Evolutionary conservation across 2,113 vertebrate species (phyloP).

Genomic region (Athene cunicularia): DNA sequence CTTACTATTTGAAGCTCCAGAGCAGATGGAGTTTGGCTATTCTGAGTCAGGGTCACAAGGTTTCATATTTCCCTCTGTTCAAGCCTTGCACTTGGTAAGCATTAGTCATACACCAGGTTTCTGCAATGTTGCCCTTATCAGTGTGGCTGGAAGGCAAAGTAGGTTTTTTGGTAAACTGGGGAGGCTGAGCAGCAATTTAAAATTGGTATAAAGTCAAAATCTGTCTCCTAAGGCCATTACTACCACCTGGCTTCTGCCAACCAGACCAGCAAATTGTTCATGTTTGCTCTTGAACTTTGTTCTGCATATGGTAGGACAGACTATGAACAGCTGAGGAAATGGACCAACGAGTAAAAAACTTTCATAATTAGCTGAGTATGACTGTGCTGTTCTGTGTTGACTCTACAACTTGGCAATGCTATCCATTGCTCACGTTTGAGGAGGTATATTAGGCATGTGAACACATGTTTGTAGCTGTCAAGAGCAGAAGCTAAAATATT

Average conservation of each 20-base stretch:
- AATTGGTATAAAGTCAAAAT: neutral
- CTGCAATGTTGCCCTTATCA: neutral
- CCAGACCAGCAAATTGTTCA: neutral
- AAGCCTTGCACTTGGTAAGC: neutral
- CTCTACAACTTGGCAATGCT: neutral
- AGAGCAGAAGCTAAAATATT: slow-evolving; percentile 49
- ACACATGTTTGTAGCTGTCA: neutral
- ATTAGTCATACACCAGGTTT: slow-evolving; percentile 4
- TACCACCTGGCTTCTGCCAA: neutral
- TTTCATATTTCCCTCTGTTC: slow-evolving; percentile 37
- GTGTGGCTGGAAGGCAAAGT: slow-evolving; percentile 15
- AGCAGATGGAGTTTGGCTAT: slow-evolving; percentile 19
- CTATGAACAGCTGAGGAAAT: neutral
- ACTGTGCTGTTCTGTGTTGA: neutral
- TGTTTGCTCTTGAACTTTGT: slow-evolving; percentile 29
- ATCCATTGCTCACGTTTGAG: neutral
- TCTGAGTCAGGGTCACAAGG: slow-evolving; percentile 52
- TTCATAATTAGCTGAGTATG: neutral
- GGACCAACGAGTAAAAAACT: neutral
- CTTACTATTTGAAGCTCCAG: neutral
- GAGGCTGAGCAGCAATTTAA: neutral
- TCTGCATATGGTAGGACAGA: neutral
- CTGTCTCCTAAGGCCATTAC: neutral
- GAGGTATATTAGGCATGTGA: neutral
- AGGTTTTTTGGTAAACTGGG: neutral